Conservation (phyloP, 2,113 vertebrate genomes). For the Maccullochella peelii region DNA sequence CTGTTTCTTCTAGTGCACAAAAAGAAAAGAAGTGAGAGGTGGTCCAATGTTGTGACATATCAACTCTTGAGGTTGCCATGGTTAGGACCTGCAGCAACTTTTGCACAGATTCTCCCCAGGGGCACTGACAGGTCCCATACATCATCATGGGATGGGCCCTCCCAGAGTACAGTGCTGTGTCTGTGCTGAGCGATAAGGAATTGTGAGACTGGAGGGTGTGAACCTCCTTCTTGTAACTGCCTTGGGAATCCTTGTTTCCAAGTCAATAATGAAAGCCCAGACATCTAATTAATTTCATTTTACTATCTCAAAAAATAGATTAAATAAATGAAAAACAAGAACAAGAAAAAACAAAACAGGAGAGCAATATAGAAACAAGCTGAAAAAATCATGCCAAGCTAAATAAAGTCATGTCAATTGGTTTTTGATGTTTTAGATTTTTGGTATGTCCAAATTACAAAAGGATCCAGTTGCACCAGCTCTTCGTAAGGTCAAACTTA, state of each 20-base stretch:
- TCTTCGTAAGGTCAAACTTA: neutral
- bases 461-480: neutral
- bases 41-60: conserved; percentile 70
- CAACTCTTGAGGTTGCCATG: conserved; percentile 64
- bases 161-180: conserved; percentile 45
- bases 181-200: conserved; percentile 71
- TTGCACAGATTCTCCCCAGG: conserved; percentile 61
- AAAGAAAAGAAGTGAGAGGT: conserved; percentile 36
- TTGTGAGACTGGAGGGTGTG: conserved; percentile 39
- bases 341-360: neutral
- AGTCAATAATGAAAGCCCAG: conserved; percentile 17
- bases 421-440: neutral
- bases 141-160: conserved; percentile 68
- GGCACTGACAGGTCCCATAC: conserved; percentile 73
- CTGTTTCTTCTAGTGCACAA: conserved; percentile 10
- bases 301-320: neutral
- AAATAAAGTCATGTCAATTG: neutral
- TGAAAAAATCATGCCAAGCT: neutral
- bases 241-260: conserved; percentile 32
- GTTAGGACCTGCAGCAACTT: conserved; percentile 64
- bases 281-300: conserved; percentile 27
- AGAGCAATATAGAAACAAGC: neutral
- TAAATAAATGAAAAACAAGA: neutral
- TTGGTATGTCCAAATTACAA: neutral
- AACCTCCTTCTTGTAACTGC: conserved; percentile 35